Percentiles rank a stretch among this genome's conserved stretches.
Evolutionary conservation across 2,113 vertebrate species (phyloP).

Genomic region (Pangasianodon hypophthalmus): DNA sequence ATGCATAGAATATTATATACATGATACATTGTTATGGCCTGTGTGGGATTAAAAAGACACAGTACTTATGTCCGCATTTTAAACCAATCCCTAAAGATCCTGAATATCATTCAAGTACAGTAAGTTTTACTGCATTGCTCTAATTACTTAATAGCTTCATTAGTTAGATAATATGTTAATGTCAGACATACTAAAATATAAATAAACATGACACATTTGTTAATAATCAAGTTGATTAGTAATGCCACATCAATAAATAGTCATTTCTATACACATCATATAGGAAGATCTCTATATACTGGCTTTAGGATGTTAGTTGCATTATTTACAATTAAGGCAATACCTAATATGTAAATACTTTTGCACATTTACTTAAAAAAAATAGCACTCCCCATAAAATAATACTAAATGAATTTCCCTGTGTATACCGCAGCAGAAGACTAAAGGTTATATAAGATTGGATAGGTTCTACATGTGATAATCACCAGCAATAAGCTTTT

Average conservation of each 20-base stretch:
- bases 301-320: slow-evolving; percentile 33
- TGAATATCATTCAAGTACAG: neutral
- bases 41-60: neutral
- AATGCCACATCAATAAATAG: slow-evolving; percentile 2
- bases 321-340: slow-evolving; percentile 67
- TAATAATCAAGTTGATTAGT: neutral
- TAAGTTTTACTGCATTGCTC: neutral
- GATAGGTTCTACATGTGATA: slow-evolving; percentile 50
- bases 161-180: neutral
- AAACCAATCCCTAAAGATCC: neutral
- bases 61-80: too few species aligned
- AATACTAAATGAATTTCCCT: slow-evolving; percentile 49
- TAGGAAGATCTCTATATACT: slow-evolving; percentile 2
- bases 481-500: slow-evolving; percentile 24
- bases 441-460: slow-evolving; percentile 50
- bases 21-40: neutral
- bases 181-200: neutral
- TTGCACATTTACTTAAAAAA: slow-evolving; percentile 32
- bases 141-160: neutral
- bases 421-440: slow-evolving; percentile 18
- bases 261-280: neutral
- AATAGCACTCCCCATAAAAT: slow-evolving; percentile 42
- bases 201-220: neutral
- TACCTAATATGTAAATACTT: slow-evolving; percentile 50
- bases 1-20: neutral